Conservation (phyloP, 2,113 vertebrate genomes). For the Prietella phreatophila region DNA sequence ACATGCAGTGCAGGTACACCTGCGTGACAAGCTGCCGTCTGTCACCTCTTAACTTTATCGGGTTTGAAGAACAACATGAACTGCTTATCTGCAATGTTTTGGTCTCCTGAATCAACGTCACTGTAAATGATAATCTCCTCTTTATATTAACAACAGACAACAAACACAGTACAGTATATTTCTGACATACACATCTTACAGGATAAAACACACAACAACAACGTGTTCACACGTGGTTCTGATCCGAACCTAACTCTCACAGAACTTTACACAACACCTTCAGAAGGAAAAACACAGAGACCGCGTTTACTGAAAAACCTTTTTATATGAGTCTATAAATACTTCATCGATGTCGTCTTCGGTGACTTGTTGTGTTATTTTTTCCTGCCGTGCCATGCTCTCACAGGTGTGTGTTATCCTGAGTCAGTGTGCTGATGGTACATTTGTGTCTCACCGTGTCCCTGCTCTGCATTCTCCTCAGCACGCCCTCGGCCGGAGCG, state of each 20-base stretch:
- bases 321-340: background rate
- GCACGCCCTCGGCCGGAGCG: constrained; percentile 64
- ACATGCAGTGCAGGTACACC: constrained; percentile 8
- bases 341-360: background rate
- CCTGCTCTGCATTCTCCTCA: constrained; percentile 69
- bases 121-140: background rate
- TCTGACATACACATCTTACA: background rate
- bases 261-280: background rate
- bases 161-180: background rate
- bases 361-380: background rate
- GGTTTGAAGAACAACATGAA: background rate
- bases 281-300: background rate
- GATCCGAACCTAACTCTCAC: background rate
- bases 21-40: background rate
- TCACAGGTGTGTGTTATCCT: constrained; percentile 44
- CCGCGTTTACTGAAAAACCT: background rate
- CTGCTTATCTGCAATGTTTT: background rate
- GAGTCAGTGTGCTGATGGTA: constrained; percentile 1
- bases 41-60: constrained; percentile 15
- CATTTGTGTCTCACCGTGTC: constrained; percentile 64
- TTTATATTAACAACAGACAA: background rate
- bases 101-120: background rate
- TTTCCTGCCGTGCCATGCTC: background rate
- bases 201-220: background rate
- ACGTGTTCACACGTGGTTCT: background rate